Conservation (phyloP, 2,113 vertebrate genomes). For the Triplophysa tibetana region DNA sequence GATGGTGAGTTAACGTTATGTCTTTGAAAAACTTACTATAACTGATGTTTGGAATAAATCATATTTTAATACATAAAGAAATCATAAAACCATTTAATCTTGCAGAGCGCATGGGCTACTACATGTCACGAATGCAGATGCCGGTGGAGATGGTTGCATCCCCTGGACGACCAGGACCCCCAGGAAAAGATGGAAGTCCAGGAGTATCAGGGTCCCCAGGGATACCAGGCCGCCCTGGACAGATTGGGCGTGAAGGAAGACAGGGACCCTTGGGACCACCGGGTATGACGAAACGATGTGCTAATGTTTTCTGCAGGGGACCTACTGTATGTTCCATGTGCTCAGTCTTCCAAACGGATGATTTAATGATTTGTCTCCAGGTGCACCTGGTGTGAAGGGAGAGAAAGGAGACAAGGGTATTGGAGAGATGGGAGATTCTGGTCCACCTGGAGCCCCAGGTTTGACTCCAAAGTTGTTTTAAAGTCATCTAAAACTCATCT, state of each 20-base stretch:
- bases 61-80: no score
- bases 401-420: slow-evolving; percentile 88
- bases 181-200: slow-evolving; percentile 85
- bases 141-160: slow-evolving; percentile 85
- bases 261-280: slow-evolving; percentile 80
- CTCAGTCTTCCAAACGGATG: slow-evolving; percentile 1
- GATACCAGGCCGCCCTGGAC: slow-evolving; percentile 83
- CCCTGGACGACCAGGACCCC: slow-evolving; percentile 87
- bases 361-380: slow-evolving; percentile 63
- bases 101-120: slow-evolving; percentile 93
- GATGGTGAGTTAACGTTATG: slow-evolving; percentile 76
- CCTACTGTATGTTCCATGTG: not conserved
- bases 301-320: not conserved
- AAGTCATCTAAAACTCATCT: not conserved
- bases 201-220: slow-evolving; percentile 82
- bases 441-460: slow-evolving; percentile 90
- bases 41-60: no score
- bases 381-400: slow-evolving; percentile 81
- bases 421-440: slow-evolving; percentile 87
- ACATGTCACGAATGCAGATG: slow-evolving; percentile 87
- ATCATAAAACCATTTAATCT: slow-evolving; percentile 13
- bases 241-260: slow-evolving; percentile 89
- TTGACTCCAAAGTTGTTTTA: slow-evolving; percentile 34
- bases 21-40: no score
- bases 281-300: slow-evolving; percentile 69